Evolutionary conservation across 1,140 invertebrate genomes (phyloP).

Genomic region (Watersipora subatra): DNA sequence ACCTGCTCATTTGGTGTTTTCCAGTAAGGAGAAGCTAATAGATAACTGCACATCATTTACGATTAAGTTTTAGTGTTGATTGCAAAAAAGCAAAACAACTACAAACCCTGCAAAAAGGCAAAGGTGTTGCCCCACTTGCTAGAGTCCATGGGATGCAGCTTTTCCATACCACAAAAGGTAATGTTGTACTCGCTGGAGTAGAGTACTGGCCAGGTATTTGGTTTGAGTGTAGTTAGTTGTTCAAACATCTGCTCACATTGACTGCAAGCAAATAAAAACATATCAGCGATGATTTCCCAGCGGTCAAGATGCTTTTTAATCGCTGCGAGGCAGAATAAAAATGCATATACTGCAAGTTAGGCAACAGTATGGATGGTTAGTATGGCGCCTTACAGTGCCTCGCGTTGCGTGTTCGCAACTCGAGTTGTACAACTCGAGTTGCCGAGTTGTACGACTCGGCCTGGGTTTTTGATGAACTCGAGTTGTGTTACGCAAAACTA

Average conservation of each 20-base stretch:
- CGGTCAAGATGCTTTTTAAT: too few relatives aligned
- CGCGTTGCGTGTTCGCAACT: too few relatives aligned
- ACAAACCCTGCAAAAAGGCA: conserved; percentile 38
- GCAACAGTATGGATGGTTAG: too few relatives aligned
- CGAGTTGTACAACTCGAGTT: too few relatives aligned
- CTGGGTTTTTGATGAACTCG: too few relatives aligned
- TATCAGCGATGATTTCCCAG: not conserved
- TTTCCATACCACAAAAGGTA: conserved; percentile 62
- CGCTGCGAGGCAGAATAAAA: too few relatives aligned
- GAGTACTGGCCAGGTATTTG: conserved; percentile 51
- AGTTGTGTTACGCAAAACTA: too few relatives aligned
- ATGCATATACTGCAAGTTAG: too few relatives aligned
- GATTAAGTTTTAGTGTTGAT: not conserved
- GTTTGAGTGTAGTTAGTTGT: conserved; percentile 7
- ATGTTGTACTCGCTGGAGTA: conserved; percentile 64
- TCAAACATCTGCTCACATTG: not conserved
- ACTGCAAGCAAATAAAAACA: not conserved
- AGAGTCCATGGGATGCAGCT: conserved; percentile 74
- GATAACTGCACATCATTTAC: not conserved
- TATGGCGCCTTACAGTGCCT: too few relatives aligned
- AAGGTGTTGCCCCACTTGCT: conserved; percentile 65
- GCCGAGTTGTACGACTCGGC: too few relatives aligned
- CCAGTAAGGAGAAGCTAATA: not conserved
- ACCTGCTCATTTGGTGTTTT: not conserved
- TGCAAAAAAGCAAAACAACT: not conserved